Evolutionary conservation across 2,888 invertebrate species (phyloP).

Genomic region (Ecliptopera silaceata): DNA sequence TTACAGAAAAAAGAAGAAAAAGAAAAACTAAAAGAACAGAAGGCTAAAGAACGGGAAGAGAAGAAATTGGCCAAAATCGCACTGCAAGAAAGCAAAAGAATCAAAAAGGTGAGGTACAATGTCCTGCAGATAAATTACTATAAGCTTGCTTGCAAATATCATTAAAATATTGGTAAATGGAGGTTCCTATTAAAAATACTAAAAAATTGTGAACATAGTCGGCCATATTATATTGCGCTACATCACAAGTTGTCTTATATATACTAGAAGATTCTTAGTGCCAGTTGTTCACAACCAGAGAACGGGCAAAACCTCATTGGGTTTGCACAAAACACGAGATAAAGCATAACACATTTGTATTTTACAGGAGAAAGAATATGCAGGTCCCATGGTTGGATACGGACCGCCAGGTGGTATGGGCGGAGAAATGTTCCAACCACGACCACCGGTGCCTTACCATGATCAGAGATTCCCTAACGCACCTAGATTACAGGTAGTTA

Average conservation of each 20-base stretch:
- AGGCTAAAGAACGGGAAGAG: conserved; percentile 77
- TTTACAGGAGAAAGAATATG: conserved; percentile 31
- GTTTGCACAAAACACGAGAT: too few relatives aligned
- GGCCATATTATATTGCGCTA: too few relatives aligned
- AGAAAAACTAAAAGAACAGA: conserved; percentile 71
- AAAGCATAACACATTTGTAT: neutral
- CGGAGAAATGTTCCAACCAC: conserved; percentile 26
- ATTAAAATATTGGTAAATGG: too few relatives aligned
- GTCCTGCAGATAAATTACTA: too few relatives aligned
- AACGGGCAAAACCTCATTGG: too few relatives aligned
- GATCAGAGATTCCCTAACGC: conserved; percentile 57
- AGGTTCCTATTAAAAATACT: too few relatives aligned
- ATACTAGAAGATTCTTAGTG: too few relatives aligned
- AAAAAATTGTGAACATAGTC: too few relatives aligned
- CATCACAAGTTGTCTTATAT: too few relatives aligned
- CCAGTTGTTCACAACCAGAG: too few relatives aligned
- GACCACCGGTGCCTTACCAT: conserved; percentile 25
- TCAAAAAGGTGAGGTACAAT: conserved; percentile 61
- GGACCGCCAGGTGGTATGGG: conserved; percentile 28
- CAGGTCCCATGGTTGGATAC: conserved; percentile 32
- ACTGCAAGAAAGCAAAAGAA: conserved; percentile 68
- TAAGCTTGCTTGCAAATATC: too few relatives aligned
- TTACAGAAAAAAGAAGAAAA: conserved; percentile 78
- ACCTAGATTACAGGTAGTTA: conserved; percentile 64
- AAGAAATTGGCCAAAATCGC: conserved; percentile 69